A percentile compares a stretch with the other conserved stretches of the same genome.
phyloP scores from a whole-genome alignment of 2,888 invertebrate species.

The Notodonta dromedarius region DNA sequence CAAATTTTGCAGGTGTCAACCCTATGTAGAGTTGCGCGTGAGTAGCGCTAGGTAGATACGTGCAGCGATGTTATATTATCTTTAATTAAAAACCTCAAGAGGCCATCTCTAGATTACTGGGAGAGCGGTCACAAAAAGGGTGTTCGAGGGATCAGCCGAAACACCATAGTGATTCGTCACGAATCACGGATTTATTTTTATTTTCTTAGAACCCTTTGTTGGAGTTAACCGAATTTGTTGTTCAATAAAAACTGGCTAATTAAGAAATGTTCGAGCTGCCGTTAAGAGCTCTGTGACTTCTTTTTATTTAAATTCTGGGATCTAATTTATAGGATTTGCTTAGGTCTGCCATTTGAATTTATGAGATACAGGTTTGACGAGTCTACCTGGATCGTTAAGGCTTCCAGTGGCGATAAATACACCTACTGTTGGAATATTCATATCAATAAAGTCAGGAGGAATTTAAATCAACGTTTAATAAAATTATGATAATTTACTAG shows the following conservation, averaged over 20 bases:
- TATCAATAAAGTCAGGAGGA: too few relatives aligned
- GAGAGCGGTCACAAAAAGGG: slow-evolving; percentile 78
- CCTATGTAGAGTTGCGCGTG: slow-evolving; percentile 49
- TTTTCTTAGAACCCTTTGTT: slow-evolving; percentile 79
- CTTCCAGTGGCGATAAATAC: too few relatives aligned
- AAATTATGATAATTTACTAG: too few relatives aligned
- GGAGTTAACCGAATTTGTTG: slow-evolving; percentile 81
- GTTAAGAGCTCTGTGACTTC: slow-evolving; percentile 67
- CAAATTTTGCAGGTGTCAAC: slow-evolving; percentile 40
- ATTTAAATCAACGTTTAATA: too few relatives aligned
- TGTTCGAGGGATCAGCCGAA: slow-evolving; percentile 72
- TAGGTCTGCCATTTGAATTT: slow-evolving; percentile 56
- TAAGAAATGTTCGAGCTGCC: slow-evolving; percentile 79
- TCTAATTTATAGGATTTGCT: slow-evolving; percentile 57
- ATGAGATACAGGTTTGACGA: slow-evolving; percentile 17
- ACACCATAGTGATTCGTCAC: slow-evolving; percentile 82
- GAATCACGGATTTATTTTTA: slow-evolving; percentile 79
- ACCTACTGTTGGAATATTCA: too few relatives aligned
- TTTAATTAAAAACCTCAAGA: slow-evolving; percentile 80
- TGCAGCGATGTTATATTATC: slow-evolving; percentile 79
- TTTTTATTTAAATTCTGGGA: slow-evolving; percentile 48
- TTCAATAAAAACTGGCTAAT: slow-evolving; percentile 79
- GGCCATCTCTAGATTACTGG: slow-evolving; percentile 79
- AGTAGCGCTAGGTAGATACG: slow-evolving; percentile 58
- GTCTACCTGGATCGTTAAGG: background rate